These are phyloP conservation scores for Coendou prehensilis DNA, from an alignment of 2,797 vertebrate genomes.

Conservation along the genomic window DNA sequence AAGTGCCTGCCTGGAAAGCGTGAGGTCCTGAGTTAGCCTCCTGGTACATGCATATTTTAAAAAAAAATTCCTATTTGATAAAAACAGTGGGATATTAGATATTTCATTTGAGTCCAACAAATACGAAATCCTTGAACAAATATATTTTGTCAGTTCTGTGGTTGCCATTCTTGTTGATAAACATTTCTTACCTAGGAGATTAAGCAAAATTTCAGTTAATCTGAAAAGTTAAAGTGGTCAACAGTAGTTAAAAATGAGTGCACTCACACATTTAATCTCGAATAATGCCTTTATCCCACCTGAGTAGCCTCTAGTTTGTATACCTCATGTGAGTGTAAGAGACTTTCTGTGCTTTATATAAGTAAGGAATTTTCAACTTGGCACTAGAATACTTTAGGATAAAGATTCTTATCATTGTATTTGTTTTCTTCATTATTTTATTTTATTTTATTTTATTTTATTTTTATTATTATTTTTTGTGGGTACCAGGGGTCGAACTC, in stretches of 20 bases:
- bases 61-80: not conserved
- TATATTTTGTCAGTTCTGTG: not conserved
- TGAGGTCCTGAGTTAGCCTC: too few species aligned
- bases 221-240: constrained; percentile 20
- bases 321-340: not conserved
- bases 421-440: not conserved
- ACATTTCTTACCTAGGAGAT: not conserved
- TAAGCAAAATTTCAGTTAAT: not conserved
- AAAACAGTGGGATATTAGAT: not conserved
- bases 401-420: not conserved
- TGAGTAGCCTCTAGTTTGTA: not conserved
- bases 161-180: not conserved
- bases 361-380: not conserved
- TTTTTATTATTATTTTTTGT: too few species aligned
- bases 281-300: not conserved
- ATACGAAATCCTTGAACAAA: not conserved
- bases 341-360: not conserved
- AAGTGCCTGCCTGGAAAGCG: too few species aligned
- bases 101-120: not conserved
- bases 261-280: not conserved
- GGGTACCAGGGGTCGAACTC: too few species aligned
- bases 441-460: too few species aligned
- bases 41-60: too few species aligned
- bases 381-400: not conserved
- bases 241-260: not conserved